Conservation (phyloP, 2,888 invertebrate species). For the Lasioglossum malachurum region DNA sequence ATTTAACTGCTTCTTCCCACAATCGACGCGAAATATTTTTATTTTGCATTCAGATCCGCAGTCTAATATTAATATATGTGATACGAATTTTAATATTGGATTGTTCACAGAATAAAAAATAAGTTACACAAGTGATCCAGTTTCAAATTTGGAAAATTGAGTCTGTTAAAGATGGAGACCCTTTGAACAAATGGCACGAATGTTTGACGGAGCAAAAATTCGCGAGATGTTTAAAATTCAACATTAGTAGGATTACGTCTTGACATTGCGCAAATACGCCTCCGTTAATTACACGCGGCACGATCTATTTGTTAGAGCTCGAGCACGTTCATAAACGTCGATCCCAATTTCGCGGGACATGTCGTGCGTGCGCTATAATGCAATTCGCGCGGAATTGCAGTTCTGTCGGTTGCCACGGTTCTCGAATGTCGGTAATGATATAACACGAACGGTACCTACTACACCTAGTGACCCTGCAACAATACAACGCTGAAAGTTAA, state of each 20-base stretch:
- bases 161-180: neutral
- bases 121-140: neutral
- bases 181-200: neutral
- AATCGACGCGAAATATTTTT: no score
- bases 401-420: slow-evolving; percentile 45
- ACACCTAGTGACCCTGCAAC: slow-evolving; percentile 67
- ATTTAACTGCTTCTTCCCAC: no score
- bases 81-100: neutral
- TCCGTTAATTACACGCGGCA: slow-evolving; percentile 45
- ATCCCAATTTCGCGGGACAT: slow-evolving; percentile 53
- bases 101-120: neutral
- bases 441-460: slow-evolving; percentile 61
- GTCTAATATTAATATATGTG: no score
- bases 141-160: neutral
- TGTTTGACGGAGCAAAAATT: neutral
- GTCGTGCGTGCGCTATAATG: slow-evolving; percentile 47
- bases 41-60: no score
- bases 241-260: slow-evolving; percentile 27
- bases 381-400: slow-evolving; percentile 58
- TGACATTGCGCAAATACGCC: slow-evolving; percentile 43
- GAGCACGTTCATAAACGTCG: slow-evolving; percentile 49
- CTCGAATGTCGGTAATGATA: slow-evolving; percentile 62
- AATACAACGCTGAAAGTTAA: slow-evolving; percentile 73
- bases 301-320: slow-evolving; percentile 54
- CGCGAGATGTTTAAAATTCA: slow-evolving; percentile 22